phyloP scores from a whole-genome alignment of 1,140 invertebrate species.

The Phthorimaea operculella region DNA sequence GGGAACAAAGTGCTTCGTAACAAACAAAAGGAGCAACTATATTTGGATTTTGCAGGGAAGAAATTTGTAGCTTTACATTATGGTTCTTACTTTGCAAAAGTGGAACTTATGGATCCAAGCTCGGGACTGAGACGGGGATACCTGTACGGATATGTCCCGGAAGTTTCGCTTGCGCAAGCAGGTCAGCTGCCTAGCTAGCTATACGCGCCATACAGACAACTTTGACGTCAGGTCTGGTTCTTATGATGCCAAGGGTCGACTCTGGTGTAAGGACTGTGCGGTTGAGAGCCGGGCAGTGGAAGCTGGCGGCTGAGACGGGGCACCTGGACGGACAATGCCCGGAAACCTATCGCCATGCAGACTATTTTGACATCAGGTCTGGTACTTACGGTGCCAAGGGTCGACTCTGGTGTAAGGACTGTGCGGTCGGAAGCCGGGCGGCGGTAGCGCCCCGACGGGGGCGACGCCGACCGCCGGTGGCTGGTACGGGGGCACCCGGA shows the following conservation, averaged over 20 bases:
- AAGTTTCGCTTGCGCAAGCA: constrained; percentile 40
- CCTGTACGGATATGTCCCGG: constrained; percentile 39
- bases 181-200: constrained; percentile 39
- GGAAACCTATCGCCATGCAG: too few relatives aligned
- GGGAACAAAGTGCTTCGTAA: too few relatives aligned
- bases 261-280: constrained; percentile 40
- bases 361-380: too few relatives aligned
- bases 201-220: too few relatives aligned
- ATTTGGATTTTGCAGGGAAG: too few relatives aligned
- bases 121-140: constrained; percentile 52
- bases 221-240: too few relatives aligned
- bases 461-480: constrained; percentile 29
- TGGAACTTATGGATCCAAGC: too few relatives aligned
- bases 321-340: constrained; percentile 40
- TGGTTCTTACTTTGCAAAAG: too few relatives aligned
- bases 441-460: constrained; percentile 15
- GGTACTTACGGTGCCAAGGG: constrained; percentile 53
- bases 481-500: constrained; percentile 50
- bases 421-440: constrained; percentile 35
- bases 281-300: constrained; percentile 29
- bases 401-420: constrained; percentile 45
- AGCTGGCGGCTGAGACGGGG: constrained; percentile 49
- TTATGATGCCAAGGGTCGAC: constrained; percentile 52
- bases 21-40: too few relatives aligned
- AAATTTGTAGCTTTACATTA: too few relatives aligned